These are phyloP conservation scores for Aurelia coerulea DNA, from an alignment of 30 jellyfish, hydroid and myxozoan species.

Conservation along the genomic window DNA sequence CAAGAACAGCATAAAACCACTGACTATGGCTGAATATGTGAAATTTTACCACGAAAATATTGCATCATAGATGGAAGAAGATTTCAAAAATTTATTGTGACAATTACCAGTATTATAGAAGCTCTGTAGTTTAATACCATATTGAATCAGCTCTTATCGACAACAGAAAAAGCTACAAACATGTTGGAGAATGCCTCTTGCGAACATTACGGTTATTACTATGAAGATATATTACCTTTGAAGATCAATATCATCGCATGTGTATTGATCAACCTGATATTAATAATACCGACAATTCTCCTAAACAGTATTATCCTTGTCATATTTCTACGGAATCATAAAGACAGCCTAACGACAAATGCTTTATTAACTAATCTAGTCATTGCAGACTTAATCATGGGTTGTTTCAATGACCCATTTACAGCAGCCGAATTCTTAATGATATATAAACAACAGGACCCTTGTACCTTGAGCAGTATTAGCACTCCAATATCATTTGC, in stretches of 20 bases:
- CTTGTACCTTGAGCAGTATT: constrained; percentile 10
- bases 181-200: constrained; percentile 25
- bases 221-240: constrained; percentile 34
- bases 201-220: constrained; percentile 30
- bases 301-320: constrained; percentile 36
- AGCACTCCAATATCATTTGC: constrained; percentile 39
- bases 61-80: too few species aligned
- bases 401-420: constrained; percentile 44
- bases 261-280: constrained; percentile 5
- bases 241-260: constrained; percentile 19
- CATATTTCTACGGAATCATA: neutral
- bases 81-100: too few species aligned
- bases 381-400: constrained; percentile 34
- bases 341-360: constrained; percentile 27
- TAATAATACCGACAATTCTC: constrained; percentile 31
- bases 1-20: too few species aligned
- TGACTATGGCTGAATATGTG: too few species aligned
- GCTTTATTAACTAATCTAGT: constrained; percentile 30
- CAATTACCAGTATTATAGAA: too few species aligned
- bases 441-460: constrained; percentile 7
- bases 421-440: constrained; percentile 31
- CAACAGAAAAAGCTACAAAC: too few species aligned
- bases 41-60: too few species aligned
- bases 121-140: too few species aligned
- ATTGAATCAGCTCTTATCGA: too few species aligned